Conservation (phyloP, 2,797 vertebrate genomes). For the Molossus alvarezi region DNA sequence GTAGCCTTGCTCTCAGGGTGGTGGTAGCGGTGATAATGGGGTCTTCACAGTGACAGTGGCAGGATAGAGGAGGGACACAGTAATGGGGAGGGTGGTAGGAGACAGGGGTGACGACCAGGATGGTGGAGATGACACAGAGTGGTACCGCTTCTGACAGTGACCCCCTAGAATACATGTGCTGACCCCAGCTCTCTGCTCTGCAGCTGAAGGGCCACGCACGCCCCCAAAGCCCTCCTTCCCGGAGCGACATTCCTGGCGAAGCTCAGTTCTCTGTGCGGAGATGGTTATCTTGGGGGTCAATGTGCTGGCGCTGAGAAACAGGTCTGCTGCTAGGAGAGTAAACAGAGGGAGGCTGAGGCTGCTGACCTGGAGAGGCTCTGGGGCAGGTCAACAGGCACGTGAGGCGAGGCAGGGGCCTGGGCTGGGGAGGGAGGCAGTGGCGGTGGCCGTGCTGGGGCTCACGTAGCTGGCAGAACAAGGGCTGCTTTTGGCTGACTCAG, state of each 20-base stretch:
- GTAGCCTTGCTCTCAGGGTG: background rate
- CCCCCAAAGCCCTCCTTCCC: background rate
- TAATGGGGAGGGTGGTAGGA: background rate
- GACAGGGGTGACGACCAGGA: background rate
- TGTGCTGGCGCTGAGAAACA: background rate
- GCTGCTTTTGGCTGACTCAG: constrained; percentile 81
- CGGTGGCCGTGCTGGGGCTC: constrained; percentile 79
- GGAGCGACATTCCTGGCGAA: background rate
- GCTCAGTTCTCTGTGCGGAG: background rate
- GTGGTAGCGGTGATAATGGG: background rate
- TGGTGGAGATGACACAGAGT: too few relatives aligned
- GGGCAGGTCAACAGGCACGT: constrained; percentile 50
- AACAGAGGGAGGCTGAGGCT: background rate
- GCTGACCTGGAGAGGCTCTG: constrained; percentile 17
- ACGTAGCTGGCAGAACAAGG: constrained; percentile 82
- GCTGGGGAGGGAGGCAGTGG: background rate
- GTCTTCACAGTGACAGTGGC: background rate
- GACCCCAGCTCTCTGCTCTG: background rate
- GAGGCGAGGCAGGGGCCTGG: constrained; percentile 59
- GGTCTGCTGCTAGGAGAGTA: background rate
- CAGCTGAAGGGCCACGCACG: background rate
- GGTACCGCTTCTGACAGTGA: background rate
- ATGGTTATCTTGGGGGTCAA: background rate
- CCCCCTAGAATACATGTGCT: background rate
- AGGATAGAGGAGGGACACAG: background rate